phyloP scores from a whole-genome alignment of 2,888 invertebrate species.

The Seira musarum region DNA sequence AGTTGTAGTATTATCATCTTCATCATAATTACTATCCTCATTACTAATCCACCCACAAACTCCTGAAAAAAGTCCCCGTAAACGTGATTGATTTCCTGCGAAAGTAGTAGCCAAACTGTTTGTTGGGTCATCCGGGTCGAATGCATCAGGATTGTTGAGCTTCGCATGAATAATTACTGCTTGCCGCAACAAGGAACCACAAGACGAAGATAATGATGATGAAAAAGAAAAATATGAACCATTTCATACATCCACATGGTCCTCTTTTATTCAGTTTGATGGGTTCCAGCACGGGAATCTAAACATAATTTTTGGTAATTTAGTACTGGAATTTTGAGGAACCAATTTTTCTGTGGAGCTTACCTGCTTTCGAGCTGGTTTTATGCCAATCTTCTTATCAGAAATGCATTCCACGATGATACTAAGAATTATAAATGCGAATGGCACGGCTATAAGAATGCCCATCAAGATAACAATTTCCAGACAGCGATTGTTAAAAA shows the following conservation, averaged over 20 bases:
- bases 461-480: constrained; percentile 1
- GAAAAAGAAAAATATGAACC: neutral
- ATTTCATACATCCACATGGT: neutral
- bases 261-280: neutral
- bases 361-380: neutral
- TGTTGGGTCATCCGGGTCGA: neutral
- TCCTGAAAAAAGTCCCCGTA: neutral
- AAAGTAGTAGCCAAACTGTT: neutral
- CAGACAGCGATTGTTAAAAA: neutral
- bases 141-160: neutral
- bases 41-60: no score
- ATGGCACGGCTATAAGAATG: constrained; percentile 1
- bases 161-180: neutral
- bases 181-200: neutral
- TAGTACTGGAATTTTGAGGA: neutral
- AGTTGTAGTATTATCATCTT: no score
- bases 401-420: constrained; percentile 13
- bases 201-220: neutral
- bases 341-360: neutral
- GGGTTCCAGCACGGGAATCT: neutral
- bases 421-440: neutral
- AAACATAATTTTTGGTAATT: neutral
- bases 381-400: constrained; percentile 1
- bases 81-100: neutral
- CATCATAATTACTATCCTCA: no score